Evolutionary conservation across 2,888 invertebrate genomes (phyloP).

Genomic region (Ornithoptera priamus): DNA sequence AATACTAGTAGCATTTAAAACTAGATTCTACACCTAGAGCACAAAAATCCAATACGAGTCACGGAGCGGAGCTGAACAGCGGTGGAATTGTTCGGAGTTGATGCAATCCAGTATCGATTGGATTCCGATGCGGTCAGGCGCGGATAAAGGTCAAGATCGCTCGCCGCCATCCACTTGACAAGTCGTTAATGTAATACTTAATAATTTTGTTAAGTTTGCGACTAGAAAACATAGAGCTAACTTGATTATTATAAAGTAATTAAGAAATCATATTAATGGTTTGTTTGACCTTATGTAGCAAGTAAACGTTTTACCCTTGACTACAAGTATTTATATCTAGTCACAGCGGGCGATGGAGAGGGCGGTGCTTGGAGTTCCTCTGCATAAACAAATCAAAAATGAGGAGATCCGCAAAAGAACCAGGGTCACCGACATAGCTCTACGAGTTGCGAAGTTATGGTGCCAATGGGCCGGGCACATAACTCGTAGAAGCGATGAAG

Average conservation of each 20-base stretch:
- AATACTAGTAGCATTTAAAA: too few species aligned
- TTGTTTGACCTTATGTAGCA: too few species aligned
- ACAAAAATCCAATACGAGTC: slow-evolving; percentile 6
- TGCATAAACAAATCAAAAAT: too few species aligned
- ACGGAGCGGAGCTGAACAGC: neutral
- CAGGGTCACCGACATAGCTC: too few species aligned
- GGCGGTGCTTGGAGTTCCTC: too few species aligned
- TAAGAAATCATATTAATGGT: neutral
- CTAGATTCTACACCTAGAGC: neutral
- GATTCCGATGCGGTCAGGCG: slow-evolving; percentile 47
- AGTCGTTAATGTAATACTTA: slow-evolving; percentile 26
- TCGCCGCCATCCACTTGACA: slow-evolving; percentile 33
- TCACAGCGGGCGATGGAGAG: too few species aligned
- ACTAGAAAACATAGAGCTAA: neutral
- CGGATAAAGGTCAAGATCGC: slow-evolving; percentile 48
- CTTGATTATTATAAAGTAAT: neutral
- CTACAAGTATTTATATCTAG: too few species aligned
- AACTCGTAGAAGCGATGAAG: too few species aligned
- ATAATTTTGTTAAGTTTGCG: slow-evolving; percentile 17
- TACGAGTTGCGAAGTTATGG: too few species aligned
- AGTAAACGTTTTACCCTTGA: too few species aligned
- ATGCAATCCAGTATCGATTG: slow-evolving; percentile 27
- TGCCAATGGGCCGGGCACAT: too few species aligned
- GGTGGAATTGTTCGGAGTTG: slow-evolving; percentile 17
- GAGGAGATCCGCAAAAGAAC: too few species aligned